Percentiles rank a stretch among this genome's conserved stretches.
These are phyloP conservation scores for Synergus itoensis DNA, from an alignment of 2,888 invertebrate genomes.

Conservation along the genomic window DNA sequence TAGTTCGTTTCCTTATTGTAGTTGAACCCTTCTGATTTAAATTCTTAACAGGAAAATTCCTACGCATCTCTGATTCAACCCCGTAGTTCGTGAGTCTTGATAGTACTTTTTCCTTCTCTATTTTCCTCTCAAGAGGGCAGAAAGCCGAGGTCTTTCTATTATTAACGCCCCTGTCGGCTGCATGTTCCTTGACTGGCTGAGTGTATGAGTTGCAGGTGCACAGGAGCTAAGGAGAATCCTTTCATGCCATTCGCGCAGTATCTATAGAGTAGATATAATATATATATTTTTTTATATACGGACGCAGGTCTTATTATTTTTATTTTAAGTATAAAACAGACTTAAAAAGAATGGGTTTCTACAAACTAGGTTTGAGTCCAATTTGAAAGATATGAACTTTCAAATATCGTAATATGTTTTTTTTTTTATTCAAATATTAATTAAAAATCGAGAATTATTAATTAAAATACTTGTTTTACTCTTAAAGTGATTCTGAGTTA, in stretches of 20 bases:
- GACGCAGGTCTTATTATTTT: background rate
- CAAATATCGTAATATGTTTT: too few relatives aligned
- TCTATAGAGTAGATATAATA: background rate
- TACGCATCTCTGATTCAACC: background rate
- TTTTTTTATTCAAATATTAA: too few relatives aligned
- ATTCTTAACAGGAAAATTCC: background rate
- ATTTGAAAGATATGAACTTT: background rate
- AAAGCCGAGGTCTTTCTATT: background rate
- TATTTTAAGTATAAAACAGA: background rate
- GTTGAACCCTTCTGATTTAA: background rate
- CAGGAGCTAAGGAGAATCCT: background rate
- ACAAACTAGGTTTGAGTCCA: too few relatives aligned
- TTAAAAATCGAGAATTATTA: background rate
- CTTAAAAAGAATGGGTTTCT: too few relatives aligned
- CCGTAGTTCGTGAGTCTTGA: background rate
- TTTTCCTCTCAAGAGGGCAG: background rate
- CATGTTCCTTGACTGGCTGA: background rate
- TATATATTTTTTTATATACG: background rate
- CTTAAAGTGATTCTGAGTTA: background rate
- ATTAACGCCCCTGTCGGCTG: background rate
- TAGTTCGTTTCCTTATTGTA: background rate
- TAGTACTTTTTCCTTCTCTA: background rate
- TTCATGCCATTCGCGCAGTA: background rate
- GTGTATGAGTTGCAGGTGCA: background rate
- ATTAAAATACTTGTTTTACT: background rate